Conservation (phyloP, 1,140 invertebrate genomes). For the Brachionus manjavacas region DNA sequence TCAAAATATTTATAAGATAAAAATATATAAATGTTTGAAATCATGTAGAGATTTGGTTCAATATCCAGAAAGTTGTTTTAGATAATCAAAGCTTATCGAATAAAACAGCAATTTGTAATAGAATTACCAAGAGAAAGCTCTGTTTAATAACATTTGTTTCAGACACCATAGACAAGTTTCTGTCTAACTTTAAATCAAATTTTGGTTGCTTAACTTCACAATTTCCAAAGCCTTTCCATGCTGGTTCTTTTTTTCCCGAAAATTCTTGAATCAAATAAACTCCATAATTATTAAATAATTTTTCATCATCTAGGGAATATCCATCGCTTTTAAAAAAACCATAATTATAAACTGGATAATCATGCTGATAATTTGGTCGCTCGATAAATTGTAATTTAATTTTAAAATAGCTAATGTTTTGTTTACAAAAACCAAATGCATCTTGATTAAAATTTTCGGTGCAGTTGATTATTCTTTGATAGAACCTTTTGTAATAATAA, state of each 20-base stretch:
- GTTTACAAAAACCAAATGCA: background rate
- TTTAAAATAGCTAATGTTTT: background rate
- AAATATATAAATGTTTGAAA: too few species aligned
- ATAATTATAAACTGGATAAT: background rate
- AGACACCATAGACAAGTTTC: background rate
- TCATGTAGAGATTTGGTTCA: too few species aligned
- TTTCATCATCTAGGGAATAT: background rate
- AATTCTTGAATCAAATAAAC: background rate
- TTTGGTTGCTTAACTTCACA: background rate
- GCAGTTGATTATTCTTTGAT: background rate
- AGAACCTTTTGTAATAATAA: background rate
- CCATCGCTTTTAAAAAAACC: background rate
- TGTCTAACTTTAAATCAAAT: background rate
- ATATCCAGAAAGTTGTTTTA: too few species aligned
- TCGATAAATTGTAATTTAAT: background rate
- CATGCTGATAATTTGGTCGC: background rate
- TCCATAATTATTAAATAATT: background rate
- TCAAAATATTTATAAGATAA: too few species aligned
- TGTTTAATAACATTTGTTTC: background rate
- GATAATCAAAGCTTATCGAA: too few species aligned
- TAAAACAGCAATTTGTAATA: too few species aligned
- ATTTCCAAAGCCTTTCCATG: background rate
- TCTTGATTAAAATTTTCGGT: background rate
- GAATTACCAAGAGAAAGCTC: too few species aligned
- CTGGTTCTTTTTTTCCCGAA: background rate